Evolutionary conservation across 2,113 vertebrate genomes (phyloP).

Genomic region (Pardalotus punctatus): DNA sequence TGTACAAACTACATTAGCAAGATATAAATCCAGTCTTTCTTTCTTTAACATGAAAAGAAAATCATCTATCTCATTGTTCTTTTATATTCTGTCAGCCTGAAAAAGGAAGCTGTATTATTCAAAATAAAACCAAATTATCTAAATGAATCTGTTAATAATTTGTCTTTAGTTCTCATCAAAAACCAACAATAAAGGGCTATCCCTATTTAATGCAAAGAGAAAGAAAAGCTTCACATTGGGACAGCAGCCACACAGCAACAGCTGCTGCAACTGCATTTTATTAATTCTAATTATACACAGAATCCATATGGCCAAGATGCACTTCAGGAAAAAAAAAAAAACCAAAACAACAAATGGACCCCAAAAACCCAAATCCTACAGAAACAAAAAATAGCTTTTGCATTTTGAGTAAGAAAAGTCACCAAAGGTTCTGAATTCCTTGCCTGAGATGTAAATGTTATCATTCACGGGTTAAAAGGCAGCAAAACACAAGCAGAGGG

Average conservation of each 20-base stretch:
- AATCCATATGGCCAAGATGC: not conserved
- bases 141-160: slow-evolving; percentile 30
- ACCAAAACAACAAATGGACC: not conserved
- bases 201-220: not conserved
- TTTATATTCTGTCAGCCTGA: not conserved
- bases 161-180: not conserved
- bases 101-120: not conserved
- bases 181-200: not conserved
- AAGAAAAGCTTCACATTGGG: slow-evolving; percentile 27
- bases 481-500: not conserved
- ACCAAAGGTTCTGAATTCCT: not conserved
- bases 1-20: slow-evolving; percentile 28
- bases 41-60: not conserved
- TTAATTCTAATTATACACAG: slow-evolving; percentile 40
- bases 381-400: not conserved
- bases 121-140: slow-evolving; percentile 47
- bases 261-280: slow-evolving; percentile 37
- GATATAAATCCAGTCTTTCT: not conserved
- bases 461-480: not conserved
- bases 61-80: not conserved
- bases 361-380: not conserved
- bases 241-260: slow-evolving; percentile 33
- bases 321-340: not conserved
- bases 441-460: not conserved
- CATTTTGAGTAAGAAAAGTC: not conserved